These are phyloP conservation scores for Eudasyphora cyanicolor DNA, from an alignment of 2,888 invertebrate genomes.

Conservation along the genomic window DNA sequence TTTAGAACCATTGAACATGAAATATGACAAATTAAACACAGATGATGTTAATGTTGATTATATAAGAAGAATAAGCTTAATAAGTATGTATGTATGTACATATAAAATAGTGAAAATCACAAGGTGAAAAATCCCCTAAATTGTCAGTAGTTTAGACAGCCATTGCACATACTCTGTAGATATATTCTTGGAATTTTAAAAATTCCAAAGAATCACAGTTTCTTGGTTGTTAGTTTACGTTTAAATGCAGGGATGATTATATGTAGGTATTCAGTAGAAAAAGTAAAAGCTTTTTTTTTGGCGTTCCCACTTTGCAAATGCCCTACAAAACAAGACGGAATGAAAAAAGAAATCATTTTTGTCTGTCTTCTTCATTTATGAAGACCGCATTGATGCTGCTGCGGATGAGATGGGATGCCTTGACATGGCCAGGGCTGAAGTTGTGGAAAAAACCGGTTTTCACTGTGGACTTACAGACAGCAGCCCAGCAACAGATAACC, in stretches of 20 bases:
- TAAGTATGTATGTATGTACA: not conserved
- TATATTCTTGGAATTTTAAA: conserved; percentile 24
- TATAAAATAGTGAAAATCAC: not conserved
- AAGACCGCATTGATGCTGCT: not conserved
- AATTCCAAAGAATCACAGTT: not conserved
- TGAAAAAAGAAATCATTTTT: conserved; percentile 22
- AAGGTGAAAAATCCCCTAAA: not conserved
- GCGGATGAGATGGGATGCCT: not conserved
- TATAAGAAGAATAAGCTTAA: conserved; percentile 9
- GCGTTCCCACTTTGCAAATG: not conserved
- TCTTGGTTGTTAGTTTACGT: not conserved
- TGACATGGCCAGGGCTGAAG: not conserved
- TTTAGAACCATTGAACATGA: conserved; percentile 47
- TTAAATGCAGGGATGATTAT: conserved; percentile 1
- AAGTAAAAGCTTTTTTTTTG: conserved; percentile 43
- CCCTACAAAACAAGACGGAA: not conserved
- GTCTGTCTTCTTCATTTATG: not conserved
- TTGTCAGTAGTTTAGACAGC: not conserved
- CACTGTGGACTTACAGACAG: conserved; percentile 4
- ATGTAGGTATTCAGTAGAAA: not conserved
- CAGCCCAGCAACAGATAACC: not conserved
- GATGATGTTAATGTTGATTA: conserved; percentile 15
- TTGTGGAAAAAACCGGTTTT: conserved; percentile 65
- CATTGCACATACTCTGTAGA: not conserved
- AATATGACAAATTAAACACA: conserved; percentile 10